phyloP scores from a whole-genome alignment of 2,113 vertebrate species.

The Larimichthys crocea region DNA sequence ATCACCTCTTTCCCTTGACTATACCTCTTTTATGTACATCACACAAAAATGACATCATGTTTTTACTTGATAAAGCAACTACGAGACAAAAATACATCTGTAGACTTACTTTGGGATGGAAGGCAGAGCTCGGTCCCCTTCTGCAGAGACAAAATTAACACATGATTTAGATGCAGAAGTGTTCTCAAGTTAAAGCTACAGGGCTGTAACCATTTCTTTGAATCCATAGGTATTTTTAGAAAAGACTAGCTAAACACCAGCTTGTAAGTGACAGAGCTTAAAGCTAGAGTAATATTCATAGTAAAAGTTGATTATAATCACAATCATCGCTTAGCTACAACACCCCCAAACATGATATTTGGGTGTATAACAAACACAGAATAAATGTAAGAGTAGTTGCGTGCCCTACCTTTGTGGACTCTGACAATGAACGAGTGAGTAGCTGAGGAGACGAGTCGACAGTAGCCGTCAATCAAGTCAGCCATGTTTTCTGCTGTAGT shows the following conservation, averaged over 20 bases:
- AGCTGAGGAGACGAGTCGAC: constrained; percentile 92
- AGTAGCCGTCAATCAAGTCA: constrained; percentile 98
- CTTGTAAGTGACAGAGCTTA: constrained; percentile 41
- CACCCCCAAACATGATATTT: not conserved
- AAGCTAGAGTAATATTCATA: constrained; percentile 20
- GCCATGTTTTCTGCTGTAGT: constrained; percentile 99
- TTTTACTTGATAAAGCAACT: not conserved
- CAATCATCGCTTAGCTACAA: not conserved
- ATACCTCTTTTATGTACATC: not conserved
- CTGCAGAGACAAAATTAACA: constrained; percentile 81
- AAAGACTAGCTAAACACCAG: constrained; percentile 19
- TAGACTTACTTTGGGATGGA: constrained; percentile 98
- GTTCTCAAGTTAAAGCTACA: constrained; percentile 3
- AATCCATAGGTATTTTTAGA: constrained; percentile 40
- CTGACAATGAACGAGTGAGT: constrained; percentile 94
- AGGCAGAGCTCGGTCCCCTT: constrained; percentile 96
- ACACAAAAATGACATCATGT: not conserved
- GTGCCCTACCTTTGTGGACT: constrained; percentile 92
- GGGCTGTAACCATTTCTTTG: constrained; percentile 14
- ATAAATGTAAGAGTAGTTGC: not conserved
- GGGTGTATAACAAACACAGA: not conserved
- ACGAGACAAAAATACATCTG: not conserved
- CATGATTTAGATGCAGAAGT: constrained; percentile 21
- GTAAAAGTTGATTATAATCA: not conserved
- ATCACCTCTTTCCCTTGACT: not conserved